Conservation (phyloP, 2,888 invertebrate genomes). For the Tachystola acroxantha region DNA sequence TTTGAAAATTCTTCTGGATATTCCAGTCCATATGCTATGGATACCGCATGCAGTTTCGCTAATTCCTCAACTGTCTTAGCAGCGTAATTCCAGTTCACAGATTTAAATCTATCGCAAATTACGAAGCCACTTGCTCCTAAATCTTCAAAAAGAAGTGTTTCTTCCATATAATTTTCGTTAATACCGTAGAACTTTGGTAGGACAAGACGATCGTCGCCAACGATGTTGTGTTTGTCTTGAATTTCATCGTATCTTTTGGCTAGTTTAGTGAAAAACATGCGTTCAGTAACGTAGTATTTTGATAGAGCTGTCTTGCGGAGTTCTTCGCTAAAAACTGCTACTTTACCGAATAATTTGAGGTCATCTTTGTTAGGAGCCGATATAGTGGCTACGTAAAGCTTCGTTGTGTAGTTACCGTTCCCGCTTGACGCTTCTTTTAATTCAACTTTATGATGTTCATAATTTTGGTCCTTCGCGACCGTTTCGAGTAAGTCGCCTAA, state of each 20-base stretch:
- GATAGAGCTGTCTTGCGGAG: conserved; percentile 24
- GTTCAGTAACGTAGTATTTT: conserved; percentile 36
- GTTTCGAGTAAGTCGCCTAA: not conserved
- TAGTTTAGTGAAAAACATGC: conserved; percentile 36
- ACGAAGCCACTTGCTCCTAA: conserved; percentile 36
- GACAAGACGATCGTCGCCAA: conserved; percentile 28
- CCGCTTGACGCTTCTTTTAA: conserved; percentile 21
- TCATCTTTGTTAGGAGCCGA: conserved; percentile 14
- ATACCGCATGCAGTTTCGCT: conserved; percentile 58
- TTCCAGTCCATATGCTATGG: conserved; percentile 32
- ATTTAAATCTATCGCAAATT: conserved; percentile 35
- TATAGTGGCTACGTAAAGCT: conserved; percentile 23
- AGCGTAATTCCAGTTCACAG: conserved; percentile 49
- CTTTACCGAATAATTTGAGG: conserved; percentile 41
- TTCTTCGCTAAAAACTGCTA: conserved; percentile 35
- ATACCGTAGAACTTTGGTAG: conserved; percentile 42
- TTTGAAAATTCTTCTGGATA: conserved; percentile 39
- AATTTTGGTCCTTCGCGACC: not conserved
- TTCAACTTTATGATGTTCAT: not conserved
- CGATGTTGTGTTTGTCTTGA: conserved; percentile 29
- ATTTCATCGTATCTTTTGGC: conserved; percentile 28
- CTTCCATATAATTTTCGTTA: conserved; percentile 24
- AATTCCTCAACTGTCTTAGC: conserved; percentile 34
- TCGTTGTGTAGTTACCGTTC: conserved; percentile 38
- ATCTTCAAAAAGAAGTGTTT: conserved; percentile 50